Conservation (phyloP, 1,140 invertebrate species). For the Cydia strobilella region DNA sequence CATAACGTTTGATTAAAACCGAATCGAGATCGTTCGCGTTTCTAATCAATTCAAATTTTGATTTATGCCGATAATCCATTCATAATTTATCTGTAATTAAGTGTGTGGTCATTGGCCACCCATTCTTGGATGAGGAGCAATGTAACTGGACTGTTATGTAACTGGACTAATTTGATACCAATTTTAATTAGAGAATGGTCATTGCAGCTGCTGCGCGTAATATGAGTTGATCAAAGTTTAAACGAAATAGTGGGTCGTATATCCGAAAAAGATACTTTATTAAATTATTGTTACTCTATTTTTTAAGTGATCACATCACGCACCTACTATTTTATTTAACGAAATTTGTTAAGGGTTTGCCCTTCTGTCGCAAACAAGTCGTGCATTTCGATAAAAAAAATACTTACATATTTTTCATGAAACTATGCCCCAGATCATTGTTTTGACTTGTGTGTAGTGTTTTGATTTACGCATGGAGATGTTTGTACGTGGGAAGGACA, state of each 20-base stretch:
- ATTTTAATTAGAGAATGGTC: slow-evolving; percentile 26
- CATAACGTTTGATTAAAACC: neutral
- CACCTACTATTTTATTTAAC: too few relatives aligned
- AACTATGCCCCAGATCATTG: neutral
- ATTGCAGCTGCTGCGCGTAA: neutral
- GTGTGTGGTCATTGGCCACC: slow-evolving; percentile 13
- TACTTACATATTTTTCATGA: too few relatives aligned
- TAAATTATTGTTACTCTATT: too few relatives aligned
- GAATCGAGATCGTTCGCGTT: slow-evolving; percentile 11
- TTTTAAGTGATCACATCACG: too few relatives aligned
- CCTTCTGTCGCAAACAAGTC: too few relatives aligned
- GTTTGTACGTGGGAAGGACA: slow-evolving; percentile 22
- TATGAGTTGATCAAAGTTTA: neutral
- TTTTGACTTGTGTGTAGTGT: neutral
- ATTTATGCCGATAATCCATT: slow-evolving; percentile 23
- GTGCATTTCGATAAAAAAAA: too few relatives aligned
- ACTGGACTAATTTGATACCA: slow-evolving; percentile 1
- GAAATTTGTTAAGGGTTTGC: too few relatives aligned
- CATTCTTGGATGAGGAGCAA: slow-evolving; percentile 16
- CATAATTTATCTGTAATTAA: slow-evolving; percentile 31
- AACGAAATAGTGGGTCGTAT: neutral
- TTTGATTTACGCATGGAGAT: slow-evolving; percentile 4
- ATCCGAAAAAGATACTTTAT: too few relatives aligned
- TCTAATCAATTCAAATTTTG: slow-evolving; percentile 30
- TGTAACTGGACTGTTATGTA: slow-evolving; percentile 23